phyloP scores from a whole-genome alignment of 2,797 vertebrate genomes.

The Schizopygopsis pylzovi region DNA sequence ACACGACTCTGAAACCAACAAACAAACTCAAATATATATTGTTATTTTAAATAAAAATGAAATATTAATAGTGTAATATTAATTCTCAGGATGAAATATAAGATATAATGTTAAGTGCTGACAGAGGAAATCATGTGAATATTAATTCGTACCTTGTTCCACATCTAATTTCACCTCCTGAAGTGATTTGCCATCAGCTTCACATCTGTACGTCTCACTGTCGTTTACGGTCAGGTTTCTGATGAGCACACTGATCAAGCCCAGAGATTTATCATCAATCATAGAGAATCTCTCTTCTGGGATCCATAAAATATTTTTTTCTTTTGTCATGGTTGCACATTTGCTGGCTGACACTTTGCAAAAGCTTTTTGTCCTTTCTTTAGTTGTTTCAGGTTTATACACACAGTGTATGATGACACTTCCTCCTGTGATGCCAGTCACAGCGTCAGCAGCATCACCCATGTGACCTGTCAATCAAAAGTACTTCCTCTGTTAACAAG shows the following conservation, averaged over 20 bases:
- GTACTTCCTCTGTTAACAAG: not conserved
- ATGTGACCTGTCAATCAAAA: conserved; percentile 25
- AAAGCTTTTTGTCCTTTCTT: not conserved
- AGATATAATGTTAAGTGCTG: not conserved
- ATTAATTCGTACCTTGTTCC: not conserved
- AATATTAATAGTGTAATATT: too few relatives aligned
- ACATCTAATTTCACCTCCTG: not conserved
- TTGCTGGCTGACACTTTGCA: not conserved
- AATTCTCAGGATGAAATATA: too few relatives aligned
- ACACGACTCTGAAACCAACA: not conserved
- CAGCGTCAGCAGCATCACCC: not conserved
- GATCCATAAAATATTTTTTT: not conserved
- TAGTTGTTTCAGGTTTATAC: accelerated
- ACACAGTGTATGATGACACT: not conserved
- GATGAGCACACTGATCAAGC: accelerated
- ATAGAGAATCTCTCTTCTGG: conserved; percentile 13
- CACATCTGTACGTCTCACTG: not conserved
- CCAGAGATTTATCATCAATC: accelerated
- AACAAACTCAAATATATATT: too few relatives aligned
- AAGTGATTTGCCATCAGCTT: accelerated
- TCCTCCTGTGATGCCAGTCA: not conserved
- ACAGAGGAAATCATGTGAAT: not conserved
- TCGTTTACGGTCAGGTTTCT: not conserved
- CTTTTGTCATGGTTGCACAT: not conserved
- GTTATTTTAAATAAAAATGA: too few relatives aligned